phyloP scores from a whole-genome alignment of 1,140 invertebrate species.

The Brachionus angularis region DNA sequence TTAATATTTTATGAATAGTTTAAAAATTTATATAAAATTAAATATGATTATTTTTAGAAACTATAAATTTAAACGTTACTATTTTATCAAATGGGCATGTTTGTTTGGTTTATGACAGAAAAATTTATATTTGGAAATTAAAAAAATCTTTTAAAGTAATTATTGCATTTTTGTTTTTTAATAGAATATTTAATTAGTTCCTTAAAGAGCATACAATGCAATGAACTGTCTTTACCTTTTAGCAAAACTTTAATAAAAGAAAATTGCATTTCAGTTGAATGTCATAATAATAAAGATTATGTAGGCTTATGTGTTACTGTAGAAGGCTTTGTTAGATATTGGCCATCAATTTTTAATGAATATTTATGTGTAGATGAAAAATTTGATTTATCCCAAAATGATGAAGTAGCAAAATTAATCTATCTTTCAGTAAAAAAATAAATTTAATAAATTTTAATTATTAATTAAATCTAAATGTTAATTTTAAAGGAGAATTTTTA shows the following conservation, averaged over 20 bases:
- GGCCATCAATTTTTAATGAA: constrained; percentile 41
- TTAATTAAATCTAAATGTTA: background rate
- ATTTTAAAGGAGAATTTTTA: constrained; percentile 43
- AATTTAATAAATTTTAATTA: background rate
- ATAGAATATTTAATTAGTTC: background rate
- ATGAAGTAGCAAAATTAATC: constrained; percentile 14
- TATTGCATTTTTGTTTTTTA: background rate
- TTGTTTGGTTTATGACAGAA: constrained; percentile 25
- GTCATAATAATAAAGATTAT: constrained; percentile 41
- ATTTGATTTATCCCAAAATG: constrained; percentile 5
- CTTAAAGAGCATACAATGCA: constrained; percentile 38
- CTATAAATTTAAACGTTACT: background rate
- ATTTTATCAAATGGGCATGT: constrained; percentile 39
- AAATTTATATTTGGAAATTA: constrained; percentile 36
- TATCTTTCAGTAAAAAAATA: background rate
- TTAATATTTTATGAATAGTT: too few relatives aligned
- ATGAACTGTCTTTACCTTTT: constrained; percentile 20
- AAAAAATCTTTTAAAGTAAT: constrained; percentile 43
- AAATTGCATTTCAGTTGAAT: constrained; percentile 37
- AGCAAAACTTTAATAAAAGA: constrained; percentile 29
- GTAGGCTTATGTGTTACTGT: constrained; percentile 36
- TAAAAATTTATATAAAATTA: too few relatives aligned
- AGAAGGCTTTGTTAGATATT: constrained; percentile 28
- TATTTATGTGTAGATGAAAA: constrained; percentile 42
- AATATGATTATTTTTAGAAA: too few relatives aligned